A percentile compares a stretch with the other conserved stretches of the same genome.
phyloP scores from a whole-genome alignment of 2,888 invertebrate genomes.

The Rapana venosa region DNA sequence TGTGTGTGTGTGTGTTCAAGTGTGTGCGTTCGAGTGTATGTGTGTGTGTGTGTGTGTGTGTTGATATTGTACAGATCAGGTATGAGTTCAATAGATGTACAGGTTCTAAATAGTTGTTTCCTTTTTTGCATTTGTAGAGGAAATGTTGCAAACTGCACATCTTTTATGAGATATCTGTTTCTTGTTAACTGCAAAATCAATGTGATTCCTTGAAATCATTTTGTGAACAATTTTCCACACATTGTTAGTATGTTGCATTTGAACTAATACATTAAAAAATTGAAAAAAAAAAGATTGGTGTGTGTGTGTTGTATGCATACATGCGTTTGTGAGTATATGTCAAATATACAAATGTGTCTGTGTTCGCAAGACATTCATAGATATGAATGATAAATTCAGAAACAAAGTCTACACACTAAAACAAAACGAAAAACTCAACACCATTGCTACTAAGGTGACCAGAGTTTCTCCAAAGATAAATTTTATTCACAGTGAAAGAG shows the following conservation, averaged over 20 bases:
- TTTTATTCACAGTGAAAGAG: too few species aligned
- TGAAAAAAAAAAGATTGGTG: not conserved
- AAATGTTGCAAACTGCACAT: not conserved
- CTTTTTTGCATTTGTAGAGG: not conserved
- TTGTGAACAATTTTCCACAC: not conserved
- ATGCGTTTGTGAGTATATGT: too few species aligned
- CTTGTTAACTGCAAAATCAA: not conserved
- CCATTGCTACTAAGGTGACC: too few species aligned
- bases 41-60: not conserved
- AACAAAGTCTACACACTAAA: too few species aligned
- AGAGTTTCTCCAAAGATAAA: too few species aligned
- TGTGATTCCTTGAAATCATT: not conserved
- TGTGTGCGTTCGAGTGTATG: too few species aligned
- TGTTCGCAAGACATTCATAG: too few species aligned
- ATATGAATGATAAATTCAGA: too few species aligned
- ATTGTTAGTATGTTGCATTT: conserved; percentile 13
- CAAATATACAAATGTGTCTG: too few species aligned
- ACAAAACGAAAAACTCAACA: too few species aligned
- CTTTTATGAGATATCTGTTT: not conserved
- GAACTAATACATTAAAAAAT: not conserved
- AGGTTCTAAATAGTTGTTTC: not conserved
- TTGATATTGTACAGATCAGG: not conserved
- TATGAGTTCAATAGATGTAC: not conserved
- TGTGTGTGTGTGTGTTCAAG: not conserved
- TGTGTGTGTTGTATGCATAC: not conserved